phyloP scores from a whole-genome alignment of 2,113 vertebrate genomes.

The Epinephelus cyanopodus region DNA sequence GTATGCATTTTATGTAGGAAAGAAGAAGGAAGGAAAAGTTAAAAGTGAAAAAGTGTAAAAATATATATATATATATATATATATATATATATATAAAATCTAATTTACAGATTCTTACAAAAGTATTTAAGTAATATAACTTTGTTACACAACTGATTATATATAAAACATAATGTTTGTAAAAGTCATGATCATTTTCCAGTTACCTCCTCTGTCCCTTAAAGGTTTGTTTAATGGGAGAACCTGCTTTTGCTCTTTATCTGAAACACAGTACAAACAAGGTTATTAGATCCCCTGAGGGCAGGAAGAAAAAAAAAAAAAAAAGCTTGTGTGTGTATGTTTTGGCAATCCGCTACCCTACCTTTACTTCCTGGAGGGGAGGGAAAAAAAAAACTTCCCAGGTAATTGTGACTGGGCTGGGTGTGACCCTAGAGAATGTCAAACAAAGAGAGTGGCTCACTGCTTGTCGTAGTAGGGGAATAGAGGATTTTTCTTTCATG shows the following conservation, averaged over 20 bases:
- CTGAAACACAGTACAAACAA: slow-evolving; percentile 58
- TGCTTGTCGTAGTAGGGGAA: slow-evolving; percentile 28
- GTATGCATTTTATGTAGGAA: too few relatives aligned
- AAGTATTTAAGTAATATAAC: too few relatives aligned
- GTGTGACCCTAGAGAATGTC: slow-evolving; percentile 87
- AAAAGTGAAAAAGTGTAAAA: too few relatives aligned
- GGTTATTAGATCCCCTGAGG: slow-evolving; percentile 56
- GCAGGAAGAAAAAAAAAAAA: slow-evolving; percentile 6
- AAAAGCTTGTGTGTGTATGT: not conserved
- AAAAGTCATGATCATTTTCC: not conserved
- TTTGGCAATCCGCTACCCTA: slow-evolving; percentile 24
- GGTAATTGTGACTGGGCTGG: slow-evolving; percentile 81
- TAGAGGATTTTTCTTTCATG: slow-evolving; percentile 49
- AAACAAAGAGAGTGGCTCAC: slow-evolving; percentile 72
- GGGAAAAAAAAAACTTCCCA: slow-evolving; percentile 41
- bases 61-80: too few relatives aligned
- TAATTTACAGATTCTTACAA: too few relatives aligned
- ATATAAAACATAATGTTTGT: not conserved
- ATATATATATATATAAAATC: too few relatives aligned
- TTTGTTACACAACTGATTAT: not conserved
- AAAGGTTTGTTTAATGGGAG: slow-evolving; percentile 24
- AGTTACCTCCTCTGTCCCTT: not conserved
- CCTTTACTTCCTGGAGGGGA: slow-evolving; percentile 56
- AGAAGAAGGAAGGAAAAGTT: too few relatives aligned
- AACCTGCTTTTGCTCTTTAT: slow-evolving; percentile 53